Conservation (phyloP, 1,140 invertebrate genomes). For the Trigoniulus corallinus region DNA sequence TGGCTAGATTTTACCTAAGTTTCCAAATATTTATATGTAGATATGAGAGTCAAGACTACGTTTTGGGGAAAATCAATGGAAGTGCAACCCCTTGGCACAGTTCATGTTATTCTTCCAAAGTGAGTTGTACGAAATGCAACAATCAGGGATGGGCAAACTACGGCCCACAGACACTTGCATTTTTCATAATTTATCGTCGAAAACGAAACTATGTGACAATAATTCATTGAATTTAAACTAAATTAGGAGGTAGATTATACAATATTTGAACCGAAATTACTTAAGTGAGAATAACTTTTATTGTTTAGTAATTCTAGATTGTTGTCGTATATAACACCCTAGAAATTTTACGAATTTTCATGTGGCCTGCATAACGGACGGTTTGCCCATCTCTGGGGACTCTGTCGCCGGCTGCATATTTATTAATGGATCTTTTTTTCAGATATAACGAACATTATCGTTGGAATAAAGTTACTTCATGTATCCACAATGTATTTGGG, state of each 20-base stretch:
- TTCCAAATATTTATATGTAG: constrained; percentile 25
- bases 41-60: constrained; percentile 63
- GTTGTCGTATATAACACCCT: too few species aligned
- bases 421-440: too few species aligned
- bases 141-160: too few species aligned
- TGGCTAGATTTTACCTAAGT: background rate
- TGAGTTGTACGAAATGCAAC: constrained; percentile 19
- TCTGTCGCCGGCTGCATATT: too few species aligned
- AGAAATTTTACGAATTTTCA: too few species aligned
- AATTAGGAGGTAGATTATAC: background rate
- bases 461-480: constrained; percentile 79
- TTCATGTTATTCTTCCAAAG: constrained; percentile 31
- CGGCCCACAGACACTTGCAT: too few species aligned
- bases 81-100: constrained; percentile 51
- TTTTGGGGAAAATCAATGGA: constrained; percentile 87
- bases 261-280: too few species aligned
- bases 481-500: constrained; percentile 68
- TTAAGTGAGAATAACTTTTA: too few species aligned
- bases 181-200: too few species aligned
- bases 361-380: too few species aligned
- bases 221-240: constrained; percentile 1
- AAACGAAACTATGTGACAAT: constrained; percentile 7
- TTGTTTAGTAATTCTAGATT: too few species aligned
- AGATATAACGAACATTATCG: constrained; percentile 43
- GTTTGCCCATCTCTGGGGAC: too few species aligned